Evolutionary conservation across 2,113 vertebrate genomes (phyloP), one percentile per base, ranked within the genome.

Genomic region (Laticauda laticaudata): DNA sequence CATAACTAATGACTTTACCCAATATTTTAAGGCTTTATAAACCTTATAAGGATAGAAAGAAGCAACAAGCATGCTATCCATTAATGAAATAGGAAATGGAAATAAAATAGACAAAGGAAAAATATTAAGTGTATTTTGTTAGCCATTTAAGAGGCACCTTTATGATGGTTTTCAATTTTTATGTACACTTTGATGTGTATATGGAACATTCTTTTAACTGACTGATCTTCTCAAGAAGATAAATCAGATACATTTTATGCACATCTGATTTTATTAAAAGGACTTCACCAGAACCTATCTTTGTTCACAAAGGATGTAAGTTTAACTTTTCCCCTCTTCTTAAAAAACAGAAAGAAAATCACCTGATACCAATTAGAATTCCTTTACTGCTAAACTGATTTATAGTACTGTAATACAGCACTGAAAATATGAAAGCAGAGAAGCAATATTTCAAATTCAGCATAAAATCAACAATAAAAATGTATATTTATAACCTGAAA

Each of bases 391-490:
- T 94, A 81, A 93, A 81, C 96, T 98, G 98, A 98, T 98, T 98
- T 98, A 98, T 97, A 95, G 96, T 95, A 97, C 97, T 97, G 97
- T 98, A 97, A 98, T 97, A 98, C 96, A 96, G 97, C 96, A 97
- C 97, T 98, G 97, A 98, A 98, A 98, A 98, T 98, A 98, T 97
- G 98, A 98, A 98, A 98, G 97, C 95, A 97, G 97, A 98, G 98
- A 98, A 98, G 97, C 97, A 98, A 95, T 98, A 98, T 98, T 98
- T 98, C 98, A 98, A 98, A 97, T 97, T 96, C 95, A 97, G 96
- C 96, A 98, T 98, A 98, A 98, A 98, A 98, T 98, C 98, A 98
- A 98, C 98, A 98, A 98, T 98, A 98, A 98, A 97, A 98, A 98
- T 96, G 96, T 98, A 96, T 98, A 98, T 98, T 98, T 98, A 98